These are phyloP conservation scores for Suncus etruscus DNA, from an alignment of 2,113 vertebrate species.

Conservation along the genomic window DNA sequence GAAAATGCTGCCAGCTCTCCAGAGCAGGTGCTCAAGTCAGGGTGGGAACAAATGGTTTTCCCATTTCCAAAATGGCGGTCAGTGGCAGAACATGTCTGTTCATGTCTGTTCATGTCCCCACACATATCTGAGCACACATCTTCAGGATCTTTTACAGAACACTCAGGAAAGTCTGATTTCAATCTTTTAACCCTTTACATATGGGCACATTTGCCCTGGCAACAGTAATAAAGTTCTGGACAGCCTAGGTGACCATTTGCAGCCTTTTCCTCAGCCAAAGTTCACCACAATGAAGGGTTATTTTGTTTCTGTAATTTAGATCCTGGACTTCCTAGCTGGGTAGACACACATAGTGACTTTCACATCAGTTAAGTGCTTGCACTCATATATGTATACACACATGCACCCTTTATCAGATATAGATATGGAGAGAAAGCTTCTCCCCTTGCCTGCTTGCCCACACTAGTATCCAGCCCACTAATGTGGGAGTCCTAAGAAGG, in stretches of 20 bases:
- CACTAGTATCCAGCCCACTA: background rate
- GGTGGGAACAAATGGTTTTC: background rate
- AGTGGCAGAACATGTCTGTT: background rate
- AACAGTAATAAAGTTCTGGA: background rate
- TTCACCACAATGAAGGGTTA: background rate
- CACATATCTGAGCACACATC: background rate
- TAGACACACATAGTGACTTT: background rate
- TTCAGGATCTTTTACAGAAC: background rate
- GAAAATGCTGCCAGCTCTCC: background rate
- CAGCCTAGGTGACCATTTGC: background rate
- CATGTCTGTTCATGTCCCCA: background rate
- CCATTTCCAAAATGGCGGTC: background rate
- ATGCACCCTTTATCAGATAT: background rate
- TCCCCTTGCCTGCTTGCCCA: background rate
- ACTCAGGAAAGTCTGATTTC: background rate
- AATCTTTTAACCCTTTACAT: background rate
- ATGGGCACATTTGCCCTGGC: background rate
- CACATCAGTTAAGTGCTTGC: rapidly evolving
- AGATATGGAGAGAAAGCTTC: background rate
- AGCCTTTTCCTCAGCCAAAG: background rate
- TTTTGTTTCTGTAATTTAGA: background rate
- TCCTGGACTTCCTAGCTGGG: background rate
- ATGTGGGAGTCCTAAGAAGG: background rate
- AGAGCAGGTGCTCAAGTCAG: rapidly evolving
- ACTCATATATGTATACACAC: too few relatives aligned